Evolutionary conservation across 2,113 vertebrate species (phyloP), one percentile per base, ranked within the genome.

Genomic region (Equus quagga): DNA sequence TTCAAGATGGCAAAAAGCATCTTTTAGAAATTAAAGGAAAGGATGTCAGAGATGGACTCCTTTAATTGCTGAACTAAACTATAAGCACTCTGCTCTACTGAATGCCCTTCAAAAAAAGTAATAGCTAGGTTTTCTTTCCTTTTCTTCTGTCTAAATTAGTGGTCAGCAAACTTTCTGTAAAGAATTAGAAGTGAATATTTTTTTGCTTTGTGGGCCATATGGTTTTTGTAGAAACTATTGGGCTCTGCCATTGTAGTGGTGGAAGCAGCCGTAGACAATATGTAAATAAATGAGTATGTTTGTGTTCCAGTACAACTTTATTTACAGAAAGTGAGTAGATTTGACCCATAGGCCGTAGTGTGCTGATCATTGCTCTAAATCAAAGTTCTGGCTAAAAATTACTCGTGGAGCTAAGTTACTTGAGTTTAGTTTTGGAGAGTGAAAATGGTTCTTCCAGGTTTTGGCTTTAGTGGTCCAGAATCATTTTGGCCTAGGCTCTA

Each of bases 371-470:
- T 96, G 33, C 44, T 85, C 44, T 95, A 70, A 81, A 82, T 95
- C 23, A 89, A 79, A 93, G 56, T 88, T 89, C 58, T 67, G 19
- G 31, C 46, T 91, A 33, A 95, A 97, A 96, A 70, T 36, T 83
- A 88, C 49, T 91, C 21, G 9, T 36, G 28, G 81, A 96, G 21
- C 23, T 86, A 56, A 36, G 41, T 96, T 88, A 80, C 41, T 69
- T 67, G 56, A 88, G 23, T 67, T 83, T 91, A 58, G 36, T 83
- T 94, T 94, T 89, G 12, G 72, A 76, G 67, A 85, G 5, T 86
- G 69, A 58, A 78, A 97, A 87, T 94, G 26, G 33, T 92, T 94
- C 28, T 94, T 92, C 58, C 28, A 91, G 11, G 28, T 94, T 96
- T 95, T 31, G 72, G 54, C 44, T 70, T 89, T 92, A 89, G 83